A percentile compares a stretch with the other conserved stretches of the same genome.
These are phyloP conservation scores for Lithosia quadra DNA, from an alignment of 2,888 invertebrate genomes.

Conservation along the genomic window DNA sequence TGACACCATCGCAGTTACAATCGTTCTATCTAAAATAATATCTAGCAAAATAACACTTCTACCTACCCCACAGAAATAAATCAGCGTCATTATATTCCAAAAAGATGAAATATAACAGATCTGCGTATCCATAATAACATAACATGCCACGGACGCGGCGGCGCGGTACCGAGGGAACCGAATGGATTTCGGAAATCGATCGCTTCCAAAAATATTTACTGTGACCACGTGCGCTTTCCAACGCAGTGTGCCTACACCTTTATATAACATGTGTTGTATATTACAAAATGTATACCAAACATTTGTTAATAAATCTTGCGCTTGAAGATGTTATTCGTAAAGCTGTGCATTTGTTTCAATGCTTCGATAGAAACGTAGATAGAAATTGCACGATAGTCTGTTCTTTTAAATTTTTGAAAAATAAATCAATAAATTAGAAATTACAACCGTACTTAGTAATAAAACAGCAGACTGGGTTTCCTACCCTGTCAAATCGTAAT, in stretches of 20 bases:
- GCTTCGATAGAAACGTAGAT: no score
- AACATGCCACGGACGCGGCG: conserved; percentile 44
- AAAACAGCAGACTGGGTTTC: no score
- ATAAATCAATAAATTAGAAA: no score
- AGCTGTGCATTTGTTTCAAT: not conserved
- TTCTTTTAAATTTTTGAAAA: no score
- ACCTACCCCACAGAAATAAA: not conserved
- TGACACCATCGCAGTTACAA: no score
- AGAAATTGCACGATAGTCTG: no score
- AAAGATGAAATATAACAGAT: not conserved
- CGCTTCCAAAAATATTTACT: conserved; percentile 86
- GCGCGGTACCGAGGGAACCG: conserved; percentile 75
- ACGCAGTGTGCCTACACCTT: conserved; percentile 56
- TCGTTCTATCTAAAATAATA: not conserved
- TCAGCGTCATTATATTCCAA: not conserved
- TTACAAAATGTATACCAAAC: conserved; percentile 18
- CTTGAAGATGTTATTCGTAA: not conserved
- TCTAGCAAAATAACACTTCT: not conserved
- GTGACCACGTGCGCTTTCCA: conserved; percentile 79
- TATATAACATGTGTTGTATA: conserved; percentile 42
- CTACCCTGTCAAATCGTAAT: no score
- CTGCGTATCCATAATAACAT: conserved; percentile 62
- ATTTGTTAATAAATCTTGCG: conserved; percentile 8
- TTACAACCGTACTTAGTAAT: no score
- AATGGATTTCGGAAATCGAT: conserved; percentile 87